phyloP scores from a whole-genome alignment of 2,797 vertebrate species.

The Cyprinodon diabolis region DNA sequence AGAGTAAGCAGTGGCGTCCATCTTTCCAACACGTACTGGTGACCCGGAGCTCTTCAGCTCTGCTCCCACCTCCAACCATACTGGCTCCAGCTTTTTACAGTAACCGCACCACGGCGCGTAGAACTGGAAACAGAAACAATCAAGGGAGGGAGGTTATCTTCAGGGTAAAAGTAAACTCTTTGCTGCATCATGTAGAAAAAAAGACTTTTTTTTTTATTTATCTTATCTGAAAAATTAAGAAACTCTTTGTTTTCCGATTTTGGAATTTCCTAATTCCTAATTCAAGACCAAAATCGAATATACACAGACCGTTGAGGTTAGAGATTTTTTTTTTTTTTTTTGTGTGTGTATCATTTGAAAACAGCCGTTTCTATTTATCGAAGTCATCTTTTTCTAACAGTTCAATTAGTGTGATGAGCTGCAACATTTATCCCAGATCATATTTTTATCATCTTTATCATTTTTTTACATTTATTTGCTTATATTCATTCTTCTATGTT shows the following conservation, averaged over 20 bases:
- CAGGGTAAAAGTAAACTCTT: background rate
- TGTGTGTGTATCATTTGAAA: background rate
- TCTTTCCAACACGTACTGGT: slow-evolving; percentile 96
- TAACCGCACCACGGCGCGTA: slow-evolving; percentile 99
- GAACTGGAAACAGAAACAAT: slow-evolving; percentile 80
- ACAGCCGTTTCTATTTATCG: background rate
- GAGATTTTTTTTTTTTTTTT: no score
- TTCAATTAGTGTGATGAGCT: background rate
- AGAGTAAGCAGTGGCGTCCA: slow-evolving; percentile 96
- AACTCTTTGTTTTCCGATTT: no score
- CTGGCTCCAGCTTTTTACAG: slow-evolving; percentile 96
- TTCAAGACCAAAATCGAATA: no score
- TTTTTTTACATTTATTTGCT: no score
- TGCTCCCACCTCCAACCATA: slow-evolving; percentile 93
- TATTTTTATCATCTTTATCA: no score
- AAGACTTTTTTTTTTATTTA: no score
- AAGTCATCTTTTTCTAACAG: background rate
- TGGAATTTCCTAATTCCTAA: no score
- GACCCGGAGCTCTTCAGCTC: slow-evolving; percentile 92
- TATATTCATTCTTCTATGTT: no score
- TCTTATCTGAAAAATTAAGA: no score
- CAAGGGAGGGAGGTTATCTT: background rate
- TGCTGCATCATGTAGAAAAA: background rate
- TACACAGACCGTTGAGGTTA: no score
- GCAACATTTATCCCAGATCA: background rate